Base-by-base conservation (phyloP, 2,888 invertebrate species). In the Brenthis hecate region DNA sequence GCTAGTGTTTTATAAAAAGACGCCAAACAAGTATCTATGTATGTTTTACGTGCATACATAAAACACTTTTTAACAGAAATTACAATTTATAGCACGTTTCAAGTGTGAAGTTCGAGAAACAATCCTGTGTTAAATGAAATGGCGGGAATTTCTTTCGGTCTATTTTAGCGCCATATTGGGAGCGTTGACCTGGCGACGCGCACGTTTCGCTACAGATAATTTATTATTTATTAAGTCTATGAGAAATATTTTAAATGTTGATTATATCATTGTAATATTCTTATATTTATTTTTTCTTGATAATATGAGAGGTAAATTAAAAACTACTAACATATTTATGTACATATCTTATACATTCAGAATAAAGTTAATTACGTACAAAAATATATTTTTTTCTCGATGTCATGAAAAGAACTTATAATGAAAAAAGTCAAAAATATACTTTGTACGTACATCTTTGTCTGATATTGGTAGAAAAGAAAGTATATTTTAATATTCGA, bases 151-250 rank as follows among this genome's bases (percentile, higher is more conserved):
- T 88, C 88, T 88, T 86, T 83, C 80, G 86, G 87, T 91, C 91
- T 91, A 91, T 91, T 91, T 91, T 87, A 86, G 87, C 90, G 89
- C 90, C 88, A 88, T 90, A 81, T 89, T 87, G 86, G 80, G 91
- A 83, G 80, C 86, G 80, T 78, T 85, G 90, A 89, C 86, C 91
- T 72, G 63, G 65, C 83, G 62, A 82, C 72, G 71, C 68, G 66
- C 66, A 61, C 66, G 56, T 66, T 71, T 71, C 65, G 69, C 69
- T 61, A 61, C 47, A 69, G 69, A 69, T 69, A 69, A 56, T 56
- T 65, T 58, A 63, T 68, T 68, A 68, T 63, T 58, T 62, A 62
- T 66, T 56, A 56, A 56, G 56, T 56, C 61, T 56, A 32, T 61
- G 56, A 48, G 55, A 66, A 51, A 56, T 5, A 36, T 51, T 50